Evolutionary conservation across 30 jellyfish, hydroid and myxozoan genomes (phyloP).

Genomic region (Hydra vulgaris): DNA sequence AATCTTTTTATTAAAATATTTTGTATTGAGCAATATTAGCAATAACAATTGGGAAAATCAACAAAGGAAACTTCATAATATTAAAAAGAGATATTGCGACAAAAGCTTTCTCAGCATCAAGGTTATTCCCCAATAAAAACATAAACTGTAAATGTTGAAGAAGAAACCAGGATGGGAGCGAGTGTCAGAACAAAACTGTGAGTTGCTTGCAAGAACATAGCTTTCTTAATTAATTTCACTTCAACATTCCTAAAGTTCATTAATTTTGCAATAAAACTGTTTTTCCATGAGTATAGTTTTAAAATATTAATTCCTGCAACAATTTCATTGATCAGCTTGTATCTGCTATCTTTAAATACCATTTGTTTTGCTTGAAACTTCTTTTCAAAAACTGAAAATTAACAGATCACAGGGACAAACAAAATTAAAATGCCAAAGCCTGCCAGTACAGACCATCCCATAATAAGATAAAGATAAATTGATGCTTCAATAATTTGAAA

Average conservation of each 20-base stretch:
- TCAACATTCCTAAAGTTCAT: conserved; percentile 50
- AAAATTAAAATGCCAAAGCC: conserved; percentile 69
- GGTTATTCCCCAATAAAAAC: conserved; percentile 59
- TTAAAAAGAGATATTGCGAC: conserved; percentile 80
- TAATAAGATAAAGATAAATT: conserved; percentile 35
- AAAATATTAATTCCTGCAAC: conserved; percentile 80
- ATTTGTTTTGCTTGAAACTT: conserved; percentile 50
- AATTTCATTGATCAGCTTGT: conserved; percentile 73
- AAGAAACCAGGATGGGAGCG: conserved; percentile 77
- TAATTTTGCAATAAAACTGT: conserved; percentile 56
- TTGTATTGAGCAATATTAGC: conserved; percentile 51
- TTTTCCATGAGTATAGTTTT: conserved; percentile 97
- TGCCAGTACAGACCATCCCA: conserved; percentile 85
- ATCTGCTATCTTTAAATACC: conserved; percentile 75
- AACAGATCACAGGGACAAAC: conserved; percentile 56
- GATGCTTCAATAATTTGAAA: conserved; percentile 61
- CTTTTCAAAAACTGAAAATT: conserved; percentile 25
- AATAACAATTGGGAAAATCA: conserved; percentile 61
- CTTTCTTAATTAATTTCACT: conserved; percentile 31
- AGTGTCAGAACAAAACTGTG: conserved; percentile 46
- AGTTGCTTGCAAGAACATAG: conserved; percentile 39
- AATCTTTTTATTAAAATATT: conserved; percentile 56
- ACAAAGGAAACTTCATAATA: conserved; percentile 80
- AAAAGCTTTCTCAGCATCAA: conserved; percentile 88
- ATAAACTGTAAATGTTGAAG: conserved; percentile 72